Percentiles rank a stretch among this genome's conserved stretches.
phyloP scores from a whole-genome alignment of 2,888 invertebrate genomes.

The Pristionchus japonicus region DNA sequence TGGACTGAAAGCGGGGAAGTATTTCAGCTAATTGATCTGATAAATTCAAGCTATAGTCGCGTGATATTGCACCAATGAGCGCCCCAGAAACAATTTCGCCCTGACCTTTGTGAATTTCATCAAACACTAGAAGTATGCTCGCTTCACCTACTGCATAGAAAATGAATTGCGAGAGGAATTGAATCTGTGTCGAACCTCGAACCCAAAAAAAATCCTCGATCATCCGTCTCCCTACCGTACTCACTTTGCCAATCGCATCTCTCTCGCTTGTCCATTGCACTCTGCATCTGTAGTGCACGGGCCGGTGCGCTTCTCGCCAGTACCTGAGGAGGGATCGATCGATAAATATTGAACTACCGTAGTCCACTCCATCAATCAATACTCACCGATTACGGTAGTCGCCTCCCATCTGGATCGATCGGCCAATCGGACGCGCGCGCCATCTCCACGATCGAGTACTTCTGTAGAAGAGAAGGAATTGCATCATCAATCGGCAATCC shows the following conservation, averaged over 20 bases:
- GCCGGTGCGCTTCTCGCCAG: conserved; percentile 11
- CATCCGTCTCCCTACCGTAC: not conserved
- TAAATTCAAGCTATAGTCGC: not conserved
- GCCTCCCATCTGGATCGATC: conserved; percentile 20
- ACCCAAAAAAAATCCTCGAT: not conserved
- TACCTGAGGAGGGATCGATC: conserved; percentile 3
- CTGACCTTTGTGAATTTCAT: not conserved
- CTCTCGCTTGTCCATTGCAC: conserved; percentile 24
- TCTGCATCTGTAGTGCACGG: conserved; percentile 39
- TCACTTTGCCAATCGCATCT: conserved; percentile 26
- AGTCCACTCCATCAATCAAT: conserved; percentile 20
- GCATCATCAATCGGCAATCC: too few relatives aligned
- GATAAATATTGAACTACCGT: not conserved
- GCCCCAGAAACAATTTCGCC: too few relatives aligned
- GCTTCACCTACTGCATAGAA: too few relatives aligned
- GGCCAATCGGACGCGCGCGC: conserved; percentile 90
- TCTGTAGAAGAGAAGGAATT: conserved; percentile 78
- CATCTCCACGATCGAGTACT: conserved; percentile 96
- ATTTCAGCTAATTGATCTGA: not conserved
- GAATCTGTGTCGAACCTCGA: too few relatives aligned
- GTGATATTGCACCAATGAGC: too few relatives aligned
- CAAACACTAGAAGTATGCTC: too few relatives aligned
- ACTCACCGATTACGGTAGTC: conserved; percentile 35
- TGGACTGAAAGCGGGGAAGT: conserved; percentile 84
- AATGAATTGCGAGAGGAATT: too few relatives aligned